Evolutionary conservation across 2,888 invertebrate species (phyloP).

Genomic region (Yponomeuta sedellus): DNA sequence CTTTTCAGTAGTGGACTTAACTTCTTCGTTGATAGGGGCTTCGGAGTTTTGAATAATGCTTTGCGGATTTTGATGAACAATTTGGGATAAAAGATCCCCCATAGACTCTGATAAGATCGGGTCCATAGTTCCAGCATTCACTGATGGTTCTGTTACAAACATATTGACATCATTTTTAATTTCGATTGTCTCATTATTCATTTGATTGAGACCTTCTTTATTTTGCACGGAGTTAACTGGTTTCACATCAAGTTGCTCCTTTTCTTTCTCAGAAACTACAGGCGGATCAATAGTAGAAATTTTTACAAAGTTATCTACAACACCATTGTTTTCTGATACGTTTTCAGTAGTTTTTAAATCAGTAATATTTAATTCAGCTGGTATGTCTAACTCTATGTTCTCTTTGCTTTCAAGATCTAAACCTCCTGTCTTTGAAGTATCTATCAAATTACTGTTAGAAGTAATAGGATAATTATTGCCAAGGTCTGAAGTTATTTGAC

Average conservation of each 20-base stretch:
- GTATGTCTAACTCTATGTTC: slow-evolving; percentile 58
- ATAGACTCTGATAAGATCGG: slow-evolving; percentile 63
- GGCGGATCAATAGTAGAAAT: slow-evolving; percentile 59
- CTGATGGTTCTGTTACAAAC: slow-evolving; percentile 26
- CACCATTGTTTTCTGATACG: slow-evolving; percentile 23
- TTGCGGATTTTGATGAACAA: slow-evolving; percentile 51
- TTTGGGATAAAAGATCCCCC: slow-evolving; percentile 68
- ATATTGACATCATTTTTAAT: slow-evolving; percentile 21
- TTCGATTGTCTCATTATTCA: slow-evolving; percentile 19
- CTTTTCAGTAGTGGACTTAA: slow-evolving; percentile 30
- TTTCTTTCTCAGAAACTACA: too few species aligned
- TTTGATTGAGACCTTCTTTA: slow-evolving; percentile 16
- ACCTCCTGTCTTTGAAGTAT: slow-evolving; percentile 41
- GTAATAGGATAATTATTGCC: slow-evolving; percentile 52
- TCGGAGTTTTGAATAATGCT: slow-evolving; percentile 28
- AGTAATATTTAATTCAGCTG: slow-evolving; percentile 34
- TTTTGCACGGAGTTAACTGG: not conserved
- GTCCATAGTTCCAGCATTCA: slow-evolving; percentile 41
- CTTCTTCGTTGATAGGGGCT: slow-evolving; percentile 19
- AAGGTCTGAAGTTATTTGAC: slow-evolving; percentile 69
- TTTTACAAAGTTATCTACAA: slow-evolving; percentile 50
- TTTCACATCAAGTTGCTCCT: too few species aligned
- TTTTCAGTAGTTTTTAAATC: slow-evolving; percentile 26
- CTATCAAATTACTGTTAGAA: slow-evolving; percentile 49
- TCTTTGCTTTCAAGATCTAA: slow-evolving; percentile 62